Percentiles rank a stretch among this genome's conserved stretches.
phyloP scores from a whole-genome alignment of 2,113 vertebrate species.

The Bubo blakistoni region DNA sequence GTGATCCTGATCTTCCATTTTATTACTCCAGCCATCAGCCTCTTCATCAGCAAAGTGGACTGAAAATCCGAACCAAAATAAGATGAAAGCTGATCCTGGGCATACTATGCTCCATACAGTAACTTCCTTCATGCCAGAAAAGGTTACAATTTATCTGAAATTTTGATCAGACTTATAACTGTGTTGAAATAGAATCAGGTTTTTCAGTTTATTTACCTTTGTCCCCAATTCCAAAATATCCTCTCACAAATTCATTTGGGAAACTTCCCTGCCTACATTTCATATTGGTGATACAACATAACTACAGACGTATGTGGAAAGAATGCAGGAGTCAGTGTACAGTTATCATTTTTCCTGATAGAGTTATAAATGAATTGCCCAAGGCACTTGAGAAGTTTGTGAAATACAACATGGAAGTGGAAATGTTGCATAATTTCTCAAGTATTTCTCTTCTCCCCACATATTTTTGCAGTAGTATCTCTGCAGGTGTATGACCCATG shows the following conservation, averaged over 20 bases:
- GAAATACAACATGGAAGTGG: background rate
- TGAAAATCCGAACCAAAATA: background rate
- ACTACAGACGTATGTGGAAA: fast-evolving
- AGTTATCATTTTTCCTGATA: background rate
- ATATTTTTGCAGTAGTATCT: background rate
- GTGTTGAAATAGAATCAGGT: background rate
- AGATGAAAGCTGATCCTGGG: background rate
- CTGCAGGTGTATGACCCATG: background rate
- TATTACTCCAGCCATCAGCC: background rate
- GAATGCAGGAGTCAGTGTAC: background rate
- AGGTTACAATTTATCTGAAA: background rate
- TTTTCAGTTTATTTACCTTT: background rate
- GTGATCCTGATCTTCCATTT: background rate
- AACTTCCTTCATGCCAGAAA: background rate
- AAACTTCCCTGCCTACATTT: background rate
- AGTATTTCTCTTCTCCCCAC: background rate
- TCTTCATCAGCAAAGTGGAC: background rate
- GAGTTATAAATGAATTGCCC: background rate
- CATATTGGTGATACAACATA: background rate
- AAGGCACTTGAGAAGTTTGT: background rate
- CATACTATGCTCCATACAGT: background rate
- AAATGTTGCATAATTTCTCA: background rate
- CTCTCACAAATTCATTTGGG: background rate
- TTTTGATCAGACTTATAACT: background rate
- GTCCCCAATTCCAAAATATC: background rate